These are phyloP conservation scores for Rhadina sibilatrix DNA, from an alignment of 2,113 vertebrate species.

Conservation along the genomic window DNA sequence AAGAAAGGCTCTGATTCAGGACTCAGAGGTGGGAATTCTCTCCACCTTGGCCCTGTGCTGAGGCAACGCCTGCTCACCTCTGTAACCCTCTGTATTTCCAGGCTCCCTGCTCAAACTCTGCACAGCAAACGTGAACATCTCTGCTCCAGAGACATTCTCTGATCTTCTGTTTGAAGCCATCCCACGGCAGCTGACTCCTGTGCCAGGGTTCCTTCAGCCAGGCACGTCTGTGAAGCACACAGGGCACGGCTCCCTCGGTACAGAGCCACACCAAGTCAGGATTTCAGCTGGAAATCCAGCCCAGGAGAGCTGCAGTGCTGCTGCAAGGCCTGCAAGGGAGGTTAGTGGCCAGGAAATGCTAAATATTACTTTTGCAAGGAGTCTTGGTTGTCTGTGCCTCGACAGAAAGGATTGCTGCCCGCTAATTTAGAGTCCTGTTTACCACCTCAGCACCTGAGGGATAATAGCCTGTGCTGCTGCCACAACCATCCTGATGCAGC, in stretches of 20 bases:
- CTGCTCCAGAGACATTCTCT: too few species aligned
- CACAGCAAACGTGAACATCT: neutral
- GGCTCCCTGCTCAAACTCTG: neutral
- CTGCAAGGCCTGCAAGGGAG: neutral
- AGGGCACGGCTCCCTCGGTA: neutral
- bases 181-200: neutral
- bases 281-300: neutral
- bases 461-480: neutral
- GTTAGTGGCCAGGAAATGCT: neutral
- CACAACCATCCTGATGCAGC: neutral
- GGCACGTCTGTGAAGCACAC: neutral
- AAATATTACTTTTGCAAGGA: neutral
- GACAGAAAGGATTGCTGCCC: neutral
- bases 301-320: neutral
- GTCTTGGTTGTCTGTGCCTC: neutral
- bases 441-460: neutral
- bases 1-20: neutral
- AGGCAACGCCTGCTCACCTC: neutral
- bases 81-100: neutral
- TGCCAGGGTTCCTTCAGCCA: neutral
- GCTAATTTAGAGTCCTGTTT: neutral
- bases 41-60: neutral
- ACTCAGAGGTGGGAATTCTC: neutral
- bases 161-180: neutral
- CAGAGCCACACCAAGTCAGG: neutral